Percentiles rank a stretch among this genome's conserved stretches.
phyloP scores from a whole-genome alignment of 2,888 invertebrate genomes.

The Platycheirus rosarum region DNA sequence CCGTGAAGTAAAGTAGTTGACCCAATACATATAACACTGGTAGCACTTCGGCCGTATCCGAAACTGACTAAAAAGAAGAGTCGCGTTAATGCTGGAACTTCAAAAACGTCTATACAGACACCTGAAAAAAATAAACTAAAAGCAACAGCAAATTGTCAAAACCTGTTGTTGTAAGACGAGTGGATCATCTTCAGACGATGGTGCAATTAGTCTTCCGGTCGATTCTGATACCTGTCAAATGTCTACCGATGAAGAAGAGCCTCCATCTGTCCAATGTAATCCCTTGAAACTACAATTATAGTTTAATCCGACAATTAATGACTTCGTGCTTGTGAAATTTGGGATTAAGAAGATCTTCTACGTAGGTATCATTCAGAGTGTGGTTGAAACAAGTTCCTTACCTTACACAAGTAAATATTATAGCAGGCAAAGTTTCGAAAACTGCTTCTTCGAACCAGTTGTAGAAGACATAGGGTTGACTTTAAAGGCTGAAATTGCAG shows the following conservation, averaged over 20 bases:
- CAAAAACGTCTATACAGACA: slow-evolving; percentile 19
- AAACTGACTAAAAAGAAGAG: slow-evolving; percentile 6
- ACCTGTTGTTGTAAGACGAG: slow-evolving; percentile 7
- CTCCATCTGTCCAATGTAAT: background rate
- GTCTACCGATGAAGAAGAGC: slow-evolving; percentile 1
- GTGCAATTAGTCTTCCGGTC: background rate
- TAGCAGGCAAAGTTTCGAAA: no score
- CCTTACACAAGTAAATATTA: no score
- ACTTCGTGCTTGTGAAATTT: background rate
- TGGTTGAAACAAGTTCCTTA: no score
- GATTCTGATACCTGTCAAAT: background rate
- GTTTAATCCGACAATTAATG: background rate
- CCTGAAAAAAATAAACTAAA: slow-evolving; percentile 26
- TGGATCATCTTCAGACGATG: slow-evolving; percentile 9
- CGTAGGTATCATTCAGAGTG: no score
- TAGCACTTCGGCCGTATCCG: slow-evolving; percentile 17
- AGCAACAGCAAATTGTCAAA: slow-evolving; percentile 13
- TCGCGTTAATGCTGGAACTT: slow-evolving; percentile 26
- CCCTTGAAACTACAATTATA: background rate
- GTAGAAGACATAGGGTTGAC: no score
- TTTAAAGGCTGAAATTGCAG: background rate
- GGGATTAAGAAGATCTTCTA: background rate
- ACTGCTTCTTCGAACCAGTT: no score
- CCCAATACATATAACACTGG: slow-evolving; percentile 25
- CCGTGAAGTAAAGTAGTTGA: slow-evolving; percentile 20